Evolutionary conservation across 2,797 vertebrate species (phyloP).

Genomic region (Sebastolobus alascanus): DNA sequence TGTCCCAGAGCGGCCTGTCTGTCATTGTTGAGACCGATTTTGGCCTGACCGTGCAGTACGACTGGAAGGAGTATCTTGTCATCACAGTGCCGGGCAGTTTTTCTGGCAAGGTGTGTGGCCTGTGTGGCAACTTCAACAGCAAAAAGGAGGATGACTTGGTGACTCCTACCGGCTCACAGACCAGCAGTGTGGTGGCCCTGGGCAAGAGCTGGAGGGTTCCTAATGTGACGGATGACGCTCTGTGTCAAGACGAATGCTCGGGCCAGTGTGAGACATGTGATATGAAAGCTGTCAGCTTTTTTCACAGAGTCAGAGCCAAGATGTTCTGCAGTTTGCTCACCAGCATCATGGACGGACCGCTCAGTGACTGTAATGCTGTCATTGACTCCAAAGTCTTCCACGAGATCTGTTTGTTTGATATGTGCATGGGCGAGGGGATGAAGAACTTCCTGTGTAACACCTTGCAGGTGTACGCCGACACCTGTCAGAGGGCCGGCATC

Average conservation of each 20-base stretch:
- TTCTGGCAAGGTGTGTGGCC: slow-evolving; percentile 77
- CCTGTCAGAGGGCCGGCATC: slow-evolving; percentile 78
- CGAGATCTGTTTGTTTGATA: slow-evolving; percentile 80
- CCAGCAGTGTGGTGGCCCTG: slow-evolving; percentile 32
- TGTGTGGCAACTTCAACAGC: slow-evolving; percentile 86
- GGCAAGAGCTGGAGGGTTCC: slow-evolving; percentile 81
- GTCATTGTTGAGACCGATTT: slow-evolving; percentile 79
- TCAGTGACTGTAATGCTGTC: slow-evolving; percentile 65
- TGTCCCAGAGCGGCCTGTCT: slow-evolving; percentile 77
- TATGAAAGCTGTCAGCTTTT: neutral
- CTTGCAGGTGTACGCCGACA: slow-evolving; percentile 75
- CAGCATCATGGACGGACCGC: slow-evolving; percentile 69
- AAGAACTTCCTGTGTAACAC: slow-evolving; percentile 70
- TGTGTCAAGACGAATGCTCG: slow-evolving; percentile 73
- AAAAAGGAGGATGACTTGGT: slow-evolving; percentile 74
- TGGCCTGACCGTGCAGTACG: slow-evolving; percentile 79
- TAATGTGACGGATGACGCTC: slow-evolving; percentile 25
- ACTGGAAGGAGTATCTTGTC: slow-evolving; percentile 82
- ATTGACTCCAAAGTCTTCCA: slow-evolving; percentile 72
- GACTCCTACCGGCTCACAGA: slow-evolving; percentile 4
- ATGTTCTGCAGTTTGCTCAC: slow-evolving; percentile 56
- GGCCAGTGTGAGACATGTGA: slow-evolving; percentile 67
- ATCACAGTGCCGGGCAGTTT: slow-evolving; percentile 76
- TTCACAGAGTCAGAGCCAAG: neutral
- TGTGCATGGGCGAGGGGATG: slow-evolving; percentile 74